Evolutionary conservation across 2,888 invertebrate species (phyloP), one percentile per base, ranked within the genome.

Genomic region (Hetaerina titia): DNA sequence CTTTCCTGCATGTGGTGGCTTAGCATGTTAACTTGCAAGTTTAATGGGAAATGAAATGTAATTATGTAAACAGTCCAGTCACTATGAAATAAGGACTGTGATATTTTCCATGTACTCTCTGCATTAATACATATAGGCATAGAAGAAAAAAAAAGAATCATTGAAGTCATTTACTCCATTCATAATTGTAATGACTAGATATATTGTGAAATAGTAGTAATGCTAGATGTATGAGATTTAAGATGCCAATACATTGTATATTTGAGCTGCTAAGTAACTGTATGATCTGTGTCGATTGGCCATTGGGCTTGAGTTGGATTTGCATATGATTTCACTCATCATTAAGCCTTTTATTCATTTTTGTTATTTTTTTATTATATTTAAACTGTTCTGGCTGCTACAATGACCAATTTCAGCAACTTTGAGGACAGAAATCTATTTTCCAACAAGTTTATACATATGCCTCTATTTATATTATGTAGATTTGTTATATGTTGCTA

Each of bases 401-500:
- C 17, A n/a, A 25, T 92, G 63, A 92, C 81, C 81, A 81, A 64
- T 45, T 25, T 90, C 63, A 63, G 63, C 64, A 22, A 92, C 56
- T 56, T 92, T 69, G 92, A 92, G 92, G 92, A 92, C 45, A 56
- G 74, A 92, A 92, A 92, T 92, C 92, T 74, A 64, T 90, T 60
- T 92, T 69, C 64, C 64, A 56, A 69, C 56, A 56, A 92, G 57
- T 45, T 69, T 92, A 92, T 63, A 90, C 13, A n/a, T 69, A 92
- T n/a, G n/a, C 92, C 22, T 69, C 11, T 92, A 92, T 92, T 92
- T 92, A 90, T 90, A 90, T 45, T 90, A 92, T 92, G 31, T 74
- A 92, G 92, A 92, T 92, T 69, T 92, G 92, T 92, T 92, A 92
- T 92, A 92, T 74, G 92, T 92, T 92, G 92, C 92, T 13, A n/a